phyloP scores from a whole-genome alignment of 2,797 vertebrate species.

The Botia almorhae region DNA sequence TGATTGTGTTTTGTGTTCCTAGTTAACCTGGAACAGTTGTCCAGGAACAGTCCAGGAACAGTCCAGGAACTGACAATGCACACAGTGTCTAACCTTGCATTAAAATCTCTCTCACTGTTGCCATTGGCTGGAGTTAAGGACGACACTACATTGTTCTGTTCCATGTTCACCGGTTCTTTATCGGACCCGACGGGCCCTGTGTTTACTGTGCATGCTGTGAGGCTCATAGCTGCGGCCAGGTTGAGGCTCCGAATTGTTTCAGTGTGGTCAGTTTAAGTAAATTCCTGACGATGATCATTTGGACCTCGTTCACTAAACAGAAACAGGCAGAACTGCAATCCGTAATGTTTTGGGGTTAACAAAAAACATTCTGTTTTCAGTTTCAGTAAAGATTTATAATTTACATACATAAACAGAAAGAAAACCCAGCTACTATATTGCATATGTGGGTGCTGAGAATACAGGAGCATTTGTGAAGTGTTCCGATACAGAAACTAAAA shows the following conservation, averaged over 20 bases:
- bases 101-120: slow-evolving; percentile 29
- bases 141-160: slow-evolving; percentile 51
- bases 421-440: too few species aligned
- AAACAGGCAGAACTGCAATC: too few species aligned
- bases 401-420: too few species aligned
- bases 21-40: slow-evolving; percentile 45
- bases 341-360: too few species aligned
- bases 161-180: slow-evolving; percentile 41
- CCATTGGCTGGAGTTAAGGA: slow-evolving; percentile 42
- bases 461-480: too few species aligned
- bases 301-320: slow-evolving; percentile 48
- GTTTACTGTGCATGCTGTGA: slow-evolving; percentile 80
- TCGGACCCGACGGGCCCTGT: slow-evolving; percentile 56
- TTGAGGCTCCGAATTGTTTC: slow-evolving; percentile 71
- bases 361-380: too few species aligned
- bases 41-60: slow-evolving; percentile 13
- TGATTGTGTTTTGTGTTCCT: slow-evolving; percentile 39
- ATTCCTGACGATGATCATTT: slow-evolving; percentile 58
- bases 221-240: slow-evolving; percentile 73
- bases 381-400: too few species aligned
- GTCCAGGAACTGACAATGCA: slow-evolving; percentile 30
- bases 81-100: slow-evolving; percentile 18
- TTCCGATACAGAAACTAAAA: too few species aligned
- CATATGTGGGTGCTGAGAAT: too few species aligned
- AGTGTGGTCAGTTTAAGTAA: slow-evolving; percentile 68